Percentiles rank a stretch among this genome's conserved stretches.
Evolutionary conservation across 2,797 vertebrate genomes (phyloP).

Genomic region (Manis crassicaudata): DNA sequence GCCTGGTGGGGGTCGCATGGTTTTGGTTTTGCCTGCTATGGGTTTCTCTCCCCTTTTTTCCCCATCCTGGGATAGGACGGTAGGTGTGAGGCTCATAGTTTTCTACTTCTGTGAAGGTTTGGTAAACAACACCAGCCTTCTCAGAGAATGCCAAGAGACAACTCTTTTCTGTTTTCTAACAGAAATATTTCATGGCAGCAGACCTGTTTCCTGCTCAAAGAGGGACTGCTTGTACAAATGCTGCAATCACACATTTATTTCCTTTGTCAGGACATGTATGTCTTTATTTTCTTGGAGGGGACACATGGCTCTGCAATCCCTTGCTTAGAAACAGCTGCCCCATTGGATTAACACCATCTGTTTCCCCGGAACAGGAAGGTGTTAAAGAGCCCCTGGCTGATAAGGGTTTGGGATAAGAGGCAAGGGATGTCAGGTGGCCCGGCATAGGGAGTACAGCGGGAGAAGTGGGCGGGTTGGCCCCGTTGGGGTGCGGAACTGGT

Average conservation of each 20-base stretch:
- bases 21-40: neutral
- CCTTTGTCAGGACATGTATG: neutral
- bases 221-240: neutral
- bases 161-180: neutral
- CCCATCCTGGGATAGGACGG: neutral
- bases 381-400: neutral
- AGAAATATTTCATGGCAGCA: neutral
- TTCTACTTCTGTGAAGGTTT: neutral
- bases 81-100: neutral
- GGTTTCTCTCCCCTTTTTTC: neutral
- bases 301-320: neutral
- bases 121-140: neutral
- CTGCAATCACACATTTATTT: neutral
- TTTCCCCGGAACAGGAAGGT: neutral
- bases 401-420: neutral
- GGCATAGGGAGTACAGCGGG: neutral
- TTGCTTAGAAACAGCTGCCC: neutral
- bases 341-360: neutral
- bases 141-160: neutral
- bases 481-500: neutral
- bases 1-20: neutral
- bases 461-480: neutral
- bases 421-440: neutral
- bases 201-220: neutral
- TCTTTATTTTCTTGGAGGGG: neutral